Conservation (phyloP, 2,888 invertebrate genomes). For the Dorcus hopei region DNA sequence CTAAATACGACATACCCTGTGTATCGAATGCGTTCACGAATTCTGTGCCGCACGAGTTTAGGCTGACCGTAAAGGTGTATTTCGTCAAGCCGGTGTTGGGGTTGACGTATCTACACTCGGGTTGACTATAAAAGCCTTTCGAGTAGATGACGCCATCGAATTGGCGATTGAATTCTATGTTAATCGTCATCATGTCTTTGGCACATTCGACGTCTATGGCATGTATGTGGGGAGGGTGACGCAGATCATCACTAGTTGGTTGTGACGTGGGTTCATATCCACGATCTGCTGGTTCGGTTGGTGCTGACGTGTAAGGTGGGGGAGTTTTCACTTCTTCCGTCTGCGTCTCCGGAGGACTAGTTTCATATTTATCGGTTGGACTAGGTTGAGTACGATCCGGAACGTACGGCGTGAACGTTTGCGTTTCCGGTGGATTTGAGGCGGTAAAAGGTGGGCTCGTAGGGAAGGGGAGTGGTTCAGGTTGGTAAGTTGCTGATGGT, state of each 20-base stretch:
- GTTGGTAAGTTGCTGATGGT: background rate
- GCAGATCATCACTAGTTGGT: conserved; percentile 55
- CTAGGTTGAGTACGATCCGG: conserved; percentile 13
- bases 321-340: background rate
- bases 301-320: background rate
- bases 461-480: too few species aligned
- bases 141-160: conserved; percentile 80
- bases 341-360: background rate
- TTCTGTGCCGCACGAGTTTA: conserved; percentile 75
- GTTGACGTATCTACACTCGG: conserved; percentile 70
- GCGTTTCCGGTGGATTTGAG: conserved; percentile 12
- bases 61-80: conserved; percentile 70
- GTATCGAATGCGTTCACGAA: conserved; percentile 76
- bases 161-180: conserved; percentile 71
- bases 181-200: conserved; percentile 80
- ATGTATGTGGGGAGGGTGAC: conserved; percentile 75
- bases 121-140: conserved; percentile 67
- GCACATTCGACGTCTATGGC: conserved; percentile 73
- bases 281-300: conserved; percentile 11
- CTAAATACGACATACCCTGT: conserved; percentile 74
- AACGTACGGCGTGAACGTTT: conserved; percentile 2
- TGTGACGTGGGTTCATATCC: conserved; percentile 5
- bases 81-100: conserved; percentile 67
- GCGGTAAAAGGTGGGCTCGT: background rate
- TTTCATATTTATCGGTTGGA: conserved; percentile 10